These are phyloP conservation scores for Ursus arctos DNA, from an alignment of 2,113 vertebrate genomes.

Conservation along the genomic window DNA sequence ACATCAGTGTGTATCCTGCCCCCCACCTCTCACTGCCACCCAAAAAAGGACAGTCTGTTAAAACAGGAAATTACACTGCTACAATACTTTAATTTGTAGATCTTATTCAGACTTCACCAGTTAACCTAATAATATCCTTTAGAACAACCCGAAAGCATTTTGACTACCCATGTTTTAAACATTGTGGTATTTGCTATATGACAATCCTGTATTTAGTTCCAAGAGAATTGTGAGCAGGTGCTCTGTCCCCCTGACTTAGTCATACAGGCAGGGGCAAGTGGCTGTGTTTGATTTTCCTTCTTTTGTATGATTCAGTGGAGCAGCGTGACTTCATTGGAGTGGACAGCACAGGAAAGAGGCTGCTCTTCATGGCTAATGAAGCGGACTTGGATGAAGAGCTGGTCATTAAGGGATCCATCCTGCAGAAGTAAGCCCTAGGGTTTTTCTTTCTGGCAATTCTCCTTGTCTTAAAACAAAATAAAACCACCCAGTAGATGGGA, in stretches of 20 bases:
- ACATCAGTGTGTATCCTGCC: background rate
- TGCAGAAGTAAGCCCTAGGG: constrained; percentile 94
- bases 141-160: constrained; percentile 1
- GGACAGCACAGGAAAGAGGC: constrained; percentile 94
- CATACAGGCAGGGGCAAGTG: constrained; percentile 62
- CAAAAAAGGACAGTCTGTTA: constrained; percentile 29
- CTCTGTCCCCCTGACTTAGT: constrained; percentile 59
- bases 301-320: constrained; percentile 91
- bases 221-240: constrained; percentile 34
- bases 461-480: constrained; percentile 78
- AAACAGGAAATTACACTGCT: constrained; percentile 39
- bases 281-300: constrained; percentile 83
- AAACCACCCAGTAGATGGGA: constrained; percentile 79
- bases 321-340: constrained; percentile 99
- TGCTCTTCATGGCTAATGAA: constrained; percentile 99
- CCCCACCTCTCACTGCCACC: background rate
- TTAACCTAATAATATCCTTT: constrained; percentile 54
- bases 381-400: constrained; percentile 98
- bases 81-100: background rate
- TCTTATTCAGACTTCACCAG: constrained; percentile 32
- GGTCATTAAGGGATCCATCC: constrained; percentile 95
- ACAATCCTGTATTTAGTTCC: constrained; percentile 28
- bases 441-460: constrained; percentile 76
- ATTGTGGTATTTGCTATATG: background rate
- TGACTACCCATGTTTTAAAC: constrained; percentile 28